phyloP scores from a whole-genome alignment of 2,888 invertebrate species.

The Drosophila rellima region DNA sequence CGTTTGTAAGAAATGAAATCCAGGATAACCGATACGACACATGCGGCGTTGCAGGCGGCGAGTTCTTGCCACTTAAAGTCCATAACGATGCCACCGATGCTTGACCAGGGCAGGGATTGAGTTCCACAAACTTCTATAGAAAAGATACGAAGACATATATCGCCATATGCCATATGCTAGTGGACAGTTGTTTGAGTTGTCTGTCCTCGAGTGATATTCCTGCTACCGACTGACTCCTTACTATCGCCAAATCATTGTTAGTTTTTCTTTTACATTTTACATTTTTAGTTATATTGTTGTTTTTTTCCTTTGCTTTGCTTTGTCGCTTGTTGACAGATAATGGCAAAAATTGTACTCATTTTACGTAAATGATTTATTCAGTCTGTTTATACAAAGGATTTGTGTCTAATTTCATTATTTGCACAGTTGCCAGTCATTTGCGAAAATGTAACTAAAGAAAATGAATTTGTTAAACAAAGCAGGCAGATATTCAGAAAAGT shows the following conservation, averaged over 20 bases:
- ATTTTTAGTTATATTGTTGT: conserved; percentile 38
- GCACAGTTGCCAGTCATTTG: conserved; percentile 46
- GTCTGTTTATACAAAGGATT: conserved; percentile 44
- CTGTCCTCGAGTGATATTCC: conserved; percentile 37
- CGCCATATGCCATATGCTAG: conserved; percentile 61
- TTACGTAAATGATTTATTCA: conserved; percentile 61
- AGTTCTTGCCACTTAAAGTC: conserved; percentile 60
- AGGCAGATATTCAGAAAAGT: neutral
- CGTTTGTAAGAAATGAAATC: conserved; percentile 12
- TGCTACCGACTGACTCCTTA: conserved; percentile 62
- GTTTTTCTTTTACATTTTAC: conserved; percentile 51
- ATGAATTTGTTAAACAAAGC: conserved; percentile 17
- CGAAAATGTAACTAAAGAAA: conserved; percentile 21
- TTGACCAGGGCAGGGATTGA: conserved; percentile 67
- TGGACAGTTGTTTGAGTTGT: conserved; percentile 70
- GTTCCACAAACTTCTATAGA: conserved; percentile 62
- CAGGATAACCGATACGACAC: conserved; percentile 46
- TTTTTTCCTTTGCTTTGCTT: conserved; percentile 8
- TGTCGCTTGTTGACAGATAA: conserved; percentile 55
- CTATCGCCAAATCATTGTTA: conserved; percentile 56
- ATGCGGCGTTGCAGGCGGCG: conserved; percentile 77
- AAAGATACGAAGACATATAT: conserved; percentile 35
- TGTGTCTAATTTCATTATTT: conserved; percentile 46
- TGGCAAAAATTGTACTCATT: conserved; percentile 56
- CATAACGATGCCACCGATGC: conserved; percentile 60